phyloP scores from a whole-genome alignment of 2,113 vertebrate genomes.

The Anguilla japonica region DNA sequence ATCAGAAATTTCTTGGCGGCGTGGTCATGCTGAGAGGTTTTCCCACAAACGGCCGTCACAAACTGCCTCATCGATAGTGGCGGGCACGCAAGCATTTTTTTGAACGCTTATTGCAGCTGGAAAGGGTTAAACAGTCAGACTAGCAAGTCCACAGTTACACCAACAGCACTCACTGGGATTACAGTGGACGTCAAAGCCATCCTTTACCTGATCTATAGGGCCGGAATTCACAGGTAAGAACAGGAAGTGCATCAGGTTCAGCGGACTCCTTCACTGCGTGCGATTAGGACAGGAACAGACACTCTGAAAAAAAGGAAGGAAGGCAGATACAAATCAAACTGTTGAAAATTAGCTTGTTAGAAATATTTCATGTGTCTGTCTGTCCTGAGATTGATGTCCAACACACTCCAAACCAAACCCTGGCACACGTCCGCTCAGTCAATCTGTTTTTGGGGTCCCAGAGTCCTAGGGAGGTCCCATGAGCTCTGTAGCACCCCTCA shows the following conservation, averaged over 20 bases:
- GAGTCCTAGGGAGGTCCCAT: too few species aligned
- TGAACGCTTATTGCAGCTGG: too few species aligned
- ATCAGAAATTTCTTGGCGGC: neutral
- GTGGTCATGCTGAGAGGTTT: neutral
- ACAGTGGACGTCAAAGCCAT: slow-evolving; percentile 22
- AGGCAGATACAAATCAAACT: too few species aligned
- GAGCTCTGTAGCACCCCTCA: too few species aligned
- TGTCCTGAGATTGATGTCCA: too few species aligned
- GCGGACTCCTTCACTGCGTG: slow-evolving; percentile 26
- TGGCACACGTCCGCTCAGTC: too few species aligned
- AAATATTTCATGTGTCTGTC: too few species aligned
- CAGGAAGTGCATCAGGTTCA: slow-evolving; percentile 34
- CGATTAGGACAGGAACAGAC: neutral
- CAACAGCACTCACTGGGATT: slow-evolving; percentile 26
- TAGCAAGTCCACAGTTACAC: slow-evolving; percentile 21
- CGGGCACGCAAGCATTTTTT: neutral
- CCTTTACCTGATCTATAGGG: slow-evolving; percentile 27
- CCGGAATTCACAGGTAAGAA: neutral
- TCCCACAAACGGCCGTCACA: neutral
- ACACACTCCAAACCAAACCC: too few species aligned
- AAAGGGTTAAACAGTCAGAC: neutral
- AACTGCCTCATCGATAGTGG: neutral
- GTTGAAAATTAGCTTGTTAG: too few species aligned
- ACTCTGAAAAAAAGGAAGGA: too few species aligned
- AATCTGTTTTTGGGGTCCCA: too few species aligned